Conservation (phyloP, 2,113 vertebrate species). For the Callipepla squamata region DNA sequence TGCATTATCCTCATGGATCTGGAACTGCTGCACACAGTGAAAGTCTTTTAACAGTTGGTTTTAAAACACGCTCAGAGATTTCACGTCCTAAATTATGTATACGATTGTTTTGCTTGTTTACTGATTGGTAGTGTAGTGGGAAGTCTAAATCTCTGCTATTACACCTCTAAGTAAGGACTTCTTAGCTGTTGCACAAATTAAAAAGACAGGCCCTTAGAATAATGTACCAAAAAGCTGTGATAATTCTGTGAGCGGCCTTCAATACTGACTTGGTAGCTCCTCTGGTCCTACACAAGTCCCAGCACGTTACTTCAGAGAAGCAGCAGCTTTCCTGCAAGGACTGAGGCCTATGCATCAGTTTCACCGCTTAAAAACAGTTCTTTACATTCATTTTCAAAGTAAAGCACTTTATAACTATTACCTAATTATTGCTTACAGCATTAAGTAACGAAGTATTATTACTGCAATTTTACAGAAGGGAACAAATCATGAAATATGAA, state of each 20-base stretch:
- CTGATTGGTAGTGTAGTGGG: neutral
- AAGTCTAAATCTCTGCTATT: neutral
- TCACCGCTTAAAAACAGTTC: neutral
- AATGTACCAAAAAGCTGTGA: neutral
- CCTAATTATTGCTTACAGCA: conserved; percentile 56
- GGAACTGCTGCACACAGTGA: neutral
- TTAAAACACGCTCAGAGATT: conserved; percentile 2
- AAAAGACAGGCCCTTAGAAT: neutral
- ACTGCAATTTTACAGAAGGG: conserved; percentile 45
- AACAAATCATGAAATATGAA: conserved; percentile 30
- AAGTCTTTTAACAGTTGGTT: conserved; percentile 11
- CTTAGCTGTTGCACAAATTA: neutral
- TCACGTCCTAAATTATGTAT: conserved; percentile 13
- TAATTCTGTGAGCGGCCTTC: neutral
- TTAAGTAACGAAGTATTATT: conserved; percentile 57
- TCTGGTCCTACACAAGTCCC: neutral
- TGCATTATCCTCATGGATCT: neutral
- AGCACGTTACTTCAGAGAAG: neutral
- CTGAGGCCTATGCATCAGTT: neutral
- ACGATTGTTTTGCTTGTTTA: neutral
- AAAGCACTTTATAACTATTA: conserved; percentile 54
- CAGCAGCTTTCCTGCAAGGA: neutral
- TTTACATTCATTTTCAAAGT: conserved; percentile 49
- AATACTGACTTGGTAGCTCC: neutral
- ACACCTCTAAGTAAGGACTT: neutral